Evolutionary conservation across 2,797 vertebrate genomes (phyloP).

Genomic region (Phoebastria nigripes): DNA sequence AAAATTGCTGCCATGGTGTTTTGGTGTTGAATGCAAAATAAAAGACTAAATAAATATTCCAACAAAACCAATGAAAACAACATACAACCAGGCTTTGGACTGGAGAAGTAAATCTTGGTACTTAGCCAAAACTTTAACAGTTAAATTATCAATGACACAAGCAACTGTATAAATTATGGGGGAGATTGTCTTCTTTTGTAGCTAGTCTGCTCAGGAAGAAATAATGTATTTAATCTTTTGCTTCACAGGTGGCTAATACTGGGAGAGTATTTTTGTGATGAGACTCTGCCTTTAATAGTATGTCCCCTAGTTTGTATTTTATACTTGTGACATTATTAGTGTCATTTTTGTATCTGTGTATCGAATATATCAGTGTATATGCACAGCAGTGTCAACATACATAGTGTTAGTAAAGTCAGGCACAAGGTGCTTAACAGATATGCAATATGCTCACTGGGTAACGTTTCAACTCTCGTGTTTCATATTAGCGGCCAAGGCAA

Average conservation of each 20-base stretch:
- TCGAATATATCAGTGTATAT: not conserved
- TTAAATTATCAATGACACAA: not conserved
- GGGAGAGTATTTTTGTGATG: not conserved
- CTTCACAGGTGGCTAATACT: not conserved
- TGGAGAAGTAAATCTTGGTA: not conserved
- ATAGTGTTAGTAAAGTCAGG: not conserved
- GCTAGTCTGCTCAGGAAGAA: not conserved
- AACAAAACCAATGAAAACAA: not conserved
- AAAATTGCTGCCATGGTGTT: not conserved
- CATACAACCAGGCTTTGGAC: not conserved
- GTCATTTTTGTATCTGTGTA: not conserved
- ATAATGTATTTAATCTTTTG: constrained; percentile 4
- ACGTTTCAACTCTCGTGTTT: not conserved
- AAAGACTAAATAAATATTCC: not conserved
- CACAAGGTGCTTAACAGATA: not conserved
- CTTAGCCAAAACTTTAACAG: not conserved
- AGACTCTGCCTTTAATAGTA: not conserved
- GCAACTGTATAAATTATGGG: not conserved
- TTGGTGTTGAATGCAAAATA: not conserved
- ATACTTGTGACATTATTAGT: not conserved
- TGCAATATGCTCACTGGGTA: not conserved
- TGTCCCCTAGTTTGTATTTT: not conserved
- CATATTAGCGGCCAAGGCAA: not conserved
- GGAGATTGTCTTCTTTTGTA: not conserved
- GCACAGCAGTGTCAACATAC: not conserved